Evolutionary conservation across 2,113 vertebrate genomes (phyloP), one percentile per base, ranked within the genome.

Genomic region (Brevimyrus niger): DNA sequence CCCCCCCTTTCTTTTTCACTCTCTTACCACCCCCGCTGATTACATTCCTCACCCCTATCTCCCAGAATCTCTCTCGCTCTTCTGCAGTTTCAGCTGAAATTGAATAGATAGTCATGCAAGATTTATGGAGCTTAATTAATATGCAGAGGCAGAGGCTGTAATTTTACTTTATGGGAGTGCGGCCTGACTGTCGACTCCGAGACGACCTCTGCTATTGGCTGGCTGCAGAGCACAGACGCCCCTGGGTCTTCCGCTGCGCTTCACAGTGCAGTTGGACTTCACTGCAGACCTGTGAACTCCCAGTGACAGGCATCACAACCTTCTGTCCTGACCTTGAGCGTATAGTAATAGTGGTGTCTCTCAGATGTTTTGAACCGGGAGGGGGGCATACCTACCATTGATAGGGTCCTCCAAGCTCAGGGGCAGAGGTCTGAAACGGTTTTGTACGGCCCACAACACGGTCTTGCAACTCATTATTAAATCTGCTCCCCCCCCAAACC

Each of bases 51-150:
- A 42, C 23, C 42, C 27, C 38, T 55, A 31, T 61, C 87, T 87
- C 65, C 44, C n/a, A 88, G 88, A 35, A 55, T 53, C 88, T 44
- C 21, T 17, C 76, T 35, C 76, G 35, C 15, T 84, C 82, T 84
- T 84, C 44, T 44, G 82, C n/a, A 17, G 11, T 31, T 85, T 55
- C 85, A n/a, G 31, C 88, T 89, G 76, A 89, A 84, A 80, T 53
- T 55, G 76, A 44, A 35, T 73, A 58, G 76, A 89, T 89, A 84
- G 88, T 84, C 82, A 55, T 89, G 53, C 82, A 65, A 50, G 82
- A 86, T 89, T 85, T 85, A 86, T 86, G 85, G 53, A 42, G 51
- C 53, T 61, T 85, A 61, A 69, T 85, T 85, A 65, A 48, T n/a
- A 35, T 86, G 82, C 42, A 6, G 9, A 19, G 82, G 82, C n/a